Evolutionary conservation across 2,797 vertebrate genomes (phyloP), one percentile per base, ranked within the genome.

Genomic region (Sebastes dallii): DNA sequence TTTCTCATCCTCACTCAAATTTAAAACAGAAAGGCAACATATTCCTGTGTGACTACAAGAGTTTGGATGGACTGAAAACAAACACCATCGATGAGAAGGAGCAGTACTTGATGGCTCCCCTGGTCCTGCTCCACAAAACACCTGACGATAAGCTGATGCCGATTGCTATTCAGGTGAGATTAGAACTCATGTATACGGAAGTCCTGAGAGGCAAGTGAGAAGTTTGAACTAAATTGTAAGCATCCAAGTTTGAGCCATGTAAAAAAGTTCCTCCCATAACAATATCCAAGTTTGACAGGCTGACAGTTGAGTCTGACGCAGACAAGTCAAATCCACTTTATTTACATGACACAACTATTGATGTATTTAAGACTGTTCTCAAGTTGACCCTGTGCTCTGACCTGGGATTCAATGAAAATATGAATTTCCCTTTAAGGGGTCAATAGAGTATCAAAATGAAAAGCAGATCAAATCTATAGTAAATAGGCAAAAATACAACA

Each of bases 141-240:
- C 79, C 81, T 24, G 25, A 50, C 16, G 5, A 72, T 12, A 0
- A 50, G 1, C 12, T 61, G 70, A 18, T 61, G 39, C 95, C 95
- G 3, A 88, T 96, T 1, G 96, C 96, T 11, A 96, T 96, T 83
- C 95, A 96, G 95, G 95, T 96, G 75, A 75, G 52, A 76, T 61
- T 16, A 32, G 3, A 11, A 2, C 39, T 24, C 24, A 24, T 24
- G 24, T 24, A 24, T 24, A 24, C 24, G 24, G 24, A 24, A 24
- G 24, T 2, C 24, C 24, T 42, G 13, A 42, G 39, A 42, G 39
- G 39, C 39, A 42, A 42, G 39, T 42, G 39, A 42, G 14, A 16
- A 42, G 39, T 42, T 42, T 42, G 39, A 42, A 42, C 39, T 42
- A 42, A 42, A 42, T 42, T 39, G 12, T 39, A 39, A 39, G 0